Percentiles rank a stretch among this genome's conserved stretches.
phyloP scores from a whole-genome alignment of 2,888 invertebrate species.

The Lepidocyrtoides sp. region DNA sequence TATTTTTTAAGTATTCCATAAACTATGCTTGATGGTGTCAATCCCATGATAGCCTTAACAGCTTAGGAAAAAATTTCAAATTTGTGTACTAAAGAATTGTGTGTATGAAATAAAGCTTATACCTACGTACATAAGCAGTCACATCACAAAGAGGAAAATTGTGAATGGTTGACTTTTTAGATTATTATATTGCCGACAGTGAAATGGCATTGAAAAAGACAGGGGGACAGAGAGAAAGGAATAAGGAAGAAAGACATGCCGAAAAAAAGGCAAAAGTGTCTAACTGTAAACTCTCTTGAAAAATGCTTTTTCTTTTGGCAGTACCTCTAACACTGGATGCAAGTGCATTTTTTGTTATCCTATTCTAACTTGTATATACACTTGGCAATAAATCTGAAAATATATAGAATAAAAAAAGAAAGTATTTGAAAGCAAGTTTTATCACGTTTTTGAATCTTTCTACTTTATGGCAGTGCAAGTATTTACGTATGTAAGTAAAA shows the following conservation, averaged over 20 bases:
- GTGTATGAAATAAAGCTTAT: neutral
- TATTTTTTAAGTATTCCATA: constrained; percentile 72
- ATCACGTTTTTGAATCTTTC: constrained; percentile 41
- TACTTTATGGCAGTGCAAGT: neutral
- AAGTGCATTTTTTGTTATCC: constrained; percentile 60
- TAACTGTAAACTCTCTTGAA: constrained; percentile 50
- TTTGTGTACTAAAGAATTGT: no score
- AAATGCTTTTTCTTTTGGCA: constrained; percentile 55
- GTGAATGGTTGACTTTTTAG: constrained; percentile 63
- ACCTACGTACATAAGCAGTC: constrained; percentile 12
- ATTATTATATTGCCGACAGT: constrained; percentile 67
- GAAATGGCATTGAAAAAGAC: constrained; percentile 66
- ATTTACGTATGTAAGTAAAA: neutral
- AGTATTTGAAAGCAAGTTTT: constrained; percentile 33
- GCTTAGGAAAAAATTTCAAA: constrained; percentile 35
- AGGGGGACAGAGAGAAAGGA: neutral
- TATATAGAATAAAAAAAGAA: constrained; percentile 25
- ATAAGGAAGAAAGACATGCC: neutral
- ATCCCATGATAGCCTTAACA: constrained; percentile 73
- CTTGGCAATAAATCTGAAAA: constrained; percentile 62
- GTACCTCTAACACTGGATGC: constrained; percentile 27
- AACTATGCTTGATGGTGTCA: constrained; percentile 71
- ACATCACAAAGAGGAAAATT: constrained; percentile 17
- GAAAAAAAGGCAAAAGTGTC: constrained; percentile 30
- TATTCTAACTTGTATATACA: constrained; percentile 50